phyloP scores from a whole-genome alignment of 2,797 vertebrate species.

The Pitangus sulphuratus region DNA sequence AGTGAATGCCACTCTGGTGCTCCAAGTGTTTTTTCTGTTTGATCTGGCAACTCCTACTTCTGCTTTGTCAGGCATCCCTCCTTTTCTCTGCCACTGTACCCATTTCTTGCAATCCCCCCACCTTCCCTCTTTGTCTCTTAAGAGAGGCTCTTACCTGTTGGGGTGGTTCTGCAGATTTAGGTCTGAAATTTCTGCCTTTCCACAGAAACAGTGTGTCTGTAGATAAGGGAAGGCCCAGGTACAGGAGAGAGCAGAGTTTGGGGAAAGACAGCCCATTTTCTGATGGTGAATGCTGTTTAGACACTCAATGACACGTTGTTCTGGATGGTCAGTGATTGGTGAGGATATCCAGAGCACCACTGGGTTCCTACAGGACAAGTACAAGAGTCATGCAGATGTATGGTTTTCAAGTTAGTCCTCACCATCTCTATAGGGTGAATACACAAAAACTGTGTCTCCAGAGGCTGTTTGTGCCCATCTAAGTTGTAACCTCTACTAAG shows the following conservation, averaged over 20 bases:
- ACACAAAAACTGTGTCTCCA: not conserved
- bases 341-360: not conserved
- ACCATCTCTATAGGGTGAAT: not conserved
- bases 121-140: fast-evolving
- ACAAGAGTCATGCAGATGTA: not conserved
- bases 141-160: not conserved
- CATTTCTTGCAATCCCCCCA: not conserved
- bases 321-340: not conserved
- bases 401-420: not conserved
- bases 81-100: not conserved
- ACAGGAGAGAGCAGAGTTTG: not conserved
- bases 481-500: not conserved
- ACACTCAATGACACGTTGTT: not conserved
- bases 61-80: not conserved
- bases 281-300: not conserved
- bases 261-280: not conserved
- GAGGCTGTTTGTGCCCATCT: not conserved
- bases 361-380: not conserved
- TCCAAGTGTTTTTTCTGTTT: not conserved
- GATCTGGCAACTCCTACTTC: not conserved
- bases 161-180: not conserved
- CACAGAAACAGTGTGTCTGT: not conserved
- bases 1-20: not conserved
- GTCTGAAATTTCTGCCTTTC: not conserved
- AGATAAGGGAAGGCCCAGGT: not conserved